Conservation (phyloP, 2,797 vertebrate species). For the Sebastes dallii region DNA sequence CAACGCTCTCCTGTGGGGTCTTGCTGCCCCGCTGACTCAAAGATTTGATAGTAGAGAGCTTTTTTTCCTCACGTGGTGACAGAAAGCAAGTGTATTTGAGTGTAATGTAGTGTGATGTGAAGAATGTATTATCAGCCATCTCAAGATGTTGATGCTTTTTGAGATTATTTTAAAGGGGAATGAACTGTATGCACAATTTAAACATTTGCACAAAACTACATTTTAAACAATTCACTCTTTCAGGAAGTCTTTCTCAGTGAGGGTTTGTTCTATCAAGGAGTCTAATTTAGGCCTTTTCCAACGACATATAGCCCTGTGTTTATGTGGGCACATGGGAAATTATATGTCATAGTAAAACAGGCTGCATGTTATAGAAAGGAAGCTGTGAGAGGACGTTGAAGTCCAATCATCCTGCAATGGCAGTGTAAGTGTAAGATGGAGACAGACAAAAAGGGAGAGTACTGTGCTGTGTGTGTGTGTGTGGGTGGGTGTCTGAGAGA, state of each 20-base stretch:
- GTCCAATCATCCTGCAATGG: constrained; percentile 17
- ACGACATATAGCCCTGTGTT: constrained; percentile 63
- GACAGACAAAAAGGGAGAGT: not conserved
- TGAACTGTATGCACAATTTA: not conserved
- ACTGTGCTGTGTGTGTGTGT: not conserved
- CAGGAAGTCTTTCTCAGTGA: constrained; percentile 7
- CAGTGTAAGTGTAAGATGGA: constrained; percentile 5
- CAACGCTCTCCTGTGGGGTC: constrained; percentile 14
- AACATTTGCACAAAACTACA: constrained; percentile 4
- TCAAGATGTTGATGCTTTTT: not conserved
- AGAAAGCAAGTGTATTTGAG: not conserved
- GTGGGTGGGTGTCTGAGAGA: not conserved
- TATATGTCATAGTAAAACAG: constrained; percentile 67
- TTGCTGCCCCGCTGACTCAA: constrained; percentile 1
- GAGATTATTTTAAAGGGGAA: not conserved
- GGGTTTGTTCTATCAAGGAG: constrained; percentile 53
- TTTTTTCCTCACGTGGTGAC: not conserved
- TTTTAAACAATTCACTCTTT: constrained; percentile 11
- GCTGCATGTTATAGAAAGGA: constrained; percentile 56
- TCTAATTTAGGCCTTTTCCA: constrained; percentile 65
- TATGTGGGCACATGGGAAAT: constrained; percentile 76
- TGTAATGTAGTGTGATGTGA: not conserved
- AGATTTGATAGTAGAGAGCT: not conserved
- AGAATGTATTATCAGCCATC: not conserved
- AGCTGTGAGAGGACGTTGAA: constrained; percentile 59